phyloP scores from a whole-genome alignment of 1,140 invertebrate species.

The Drosophila grimshawi region DNA sequence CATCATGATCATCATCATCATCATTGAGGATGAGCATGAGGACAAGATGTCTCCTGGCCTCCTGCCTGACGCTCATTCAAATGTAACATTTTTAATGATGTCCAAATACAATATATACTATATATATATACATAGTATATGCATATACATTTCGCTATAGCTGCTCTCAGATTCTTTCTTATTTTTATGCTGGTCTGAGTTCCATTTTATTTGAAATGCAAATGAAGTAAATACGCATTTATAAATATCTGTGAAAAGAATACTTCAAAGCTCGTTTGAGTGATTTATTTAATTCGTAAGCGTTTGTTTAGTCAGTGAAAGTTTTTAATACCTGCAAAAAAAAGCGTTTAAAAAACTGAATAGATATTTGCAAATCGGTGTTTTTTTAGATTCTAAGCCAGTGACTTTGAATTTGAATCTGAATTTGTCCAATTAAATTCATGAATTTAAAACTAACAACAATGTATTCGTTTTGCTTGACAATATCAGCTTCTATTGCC shows the following conservation, averaged over 20 bases:
- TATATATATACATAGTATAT: constrained; percentile 3
- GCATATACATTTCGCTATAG: constrained; percentile 36
- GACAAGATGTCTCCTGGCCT: background rate
- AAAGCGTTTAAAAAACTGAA: background rate
- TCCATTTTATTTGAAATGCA: constrained; percentile 79
- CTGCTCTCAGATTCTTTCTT: constrained; percentile 45
- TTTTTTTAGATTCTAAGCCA: background rate
- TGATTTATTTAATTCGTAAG: constrained; percentile 54
- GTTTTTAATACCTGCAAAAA: constrained; percentile 53
- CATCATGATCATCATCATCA: constrained; percentile 3
- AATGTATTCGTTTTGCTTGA: background rate
- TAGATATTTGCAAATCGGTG: background rate
- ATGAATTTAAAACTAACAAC: background rate
- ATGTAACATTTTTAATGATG: constrained; percentile 80
- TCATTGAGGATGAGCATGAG: constrained; percentile 1
- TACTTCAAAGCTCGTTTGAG: constrained; percentile 60
- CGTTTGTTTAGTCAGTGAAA: constrained; percentile 55
- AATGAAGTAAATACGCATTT: constrained; percentile 72
- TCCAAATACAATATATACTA: constrained; percentile 64
- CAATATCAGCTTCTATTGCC: background rate
- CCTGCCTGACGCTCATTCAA: constrained; percentile 53
- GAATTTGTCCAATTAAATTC: background rate
- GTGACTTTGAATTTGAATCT: background rate
- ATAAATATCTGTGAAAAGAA: constrained; percentile 49
- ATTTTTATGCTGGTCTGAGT: constrained; percentile 78